Evolutionary conservation across 1,140 invertebrate genomes (phyloP), one percentile per base, ranked within the genome.

Genomic region (Drosophila watanabei): DNA sequence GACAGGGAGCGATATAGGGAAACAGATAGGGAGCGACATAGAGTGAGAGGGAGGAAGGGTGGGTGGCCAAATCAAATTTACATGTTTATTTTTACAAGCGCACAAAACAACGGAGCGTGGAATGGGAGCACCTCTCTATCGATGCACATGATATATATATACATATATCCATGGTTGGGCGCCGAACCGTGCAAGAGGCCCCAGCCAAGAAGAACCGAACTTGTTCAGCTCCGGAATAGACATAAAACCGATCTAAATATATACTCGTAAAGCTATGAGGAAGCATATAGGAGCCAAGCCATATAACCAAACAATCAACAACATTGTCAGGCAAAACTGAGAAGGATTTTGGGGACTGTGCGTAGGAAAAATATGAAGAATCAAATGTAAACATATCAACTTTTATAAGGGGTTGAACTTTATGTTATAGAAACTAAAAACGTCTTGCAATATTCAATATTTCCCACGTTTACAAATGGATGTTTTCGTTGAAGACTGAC

Each of bases 1-100:
- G 75, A 57, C 66, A 33, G 49, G 75, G 46, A 59, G 62, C 39
- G 37, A 76, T 51, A 69, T 69, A 41, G 46, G 30, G 43, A 51
- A 33, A 18, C 24, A 52, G 46, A 68, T 51, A 39, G 24, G 52
- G 52, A 56, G 32, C 51, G 32, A 13, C 20, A 9, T 4, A 14
- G 0, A 16, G 7, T 14, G 14, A 24, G 4, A 14, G 30, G 13
- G 16, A 30, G 46, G 48, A 28, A 57, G 59, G 68, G 81, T 85
- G 82, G 84, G 78, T 89, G 84, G 65, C 69, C 85, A 75, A 88
- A 89, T 89, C 73, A 89, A 89, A 85, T 85, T 89, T 75, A 89
- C 69, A 85, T 89, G 81, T 81, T 79, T 89, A 89, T 88, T 88
- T 88, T 81, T 89, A 88, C 82, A 89, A 89, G 84, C 66, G 43